phyloP scores from a whole-genome alignment of 2,113 vertebrate species.

The Leptodactylus fuscus region DNA sequence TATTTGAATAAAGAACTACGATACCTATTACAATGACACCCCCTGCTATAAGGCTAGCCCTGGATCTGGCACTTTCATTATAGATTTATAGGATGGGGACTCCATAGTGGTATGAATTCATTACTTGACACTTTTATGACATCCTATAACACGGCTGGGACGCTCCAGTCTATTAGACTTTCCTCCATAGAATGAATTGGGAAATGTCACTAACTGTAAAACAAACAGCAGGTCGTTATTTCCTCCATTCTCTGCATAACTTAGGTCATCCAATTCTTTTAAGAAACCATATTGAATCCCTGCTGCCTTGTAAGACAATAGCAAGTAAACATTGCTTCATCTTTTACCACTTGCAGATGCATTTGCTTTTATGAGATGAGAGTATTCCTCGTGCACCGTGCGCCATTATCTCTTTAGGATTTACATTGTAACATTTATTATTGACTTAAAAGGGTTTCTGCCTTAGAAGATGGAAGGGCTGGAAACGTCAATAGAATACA shows the following conservation, averaged over 20 bases:
- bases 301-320: neutral
- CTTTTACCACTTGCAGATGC: neutral
- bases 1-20: neutral
- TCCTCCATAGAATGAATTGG: neutral
- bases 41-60: neutral
- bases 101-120: slow-evolving; percentile 5
- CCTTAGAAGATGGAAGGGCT: no score
- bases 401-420: neutral
- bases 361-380: neutral
- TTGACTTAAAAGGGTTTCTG: neutral
- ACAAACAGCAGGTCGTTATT: slow-evolving; percentile 33
- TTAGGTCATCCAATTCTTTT: slow-evolving; percentile 31
- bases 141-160: slow-evolving; percentile 30
- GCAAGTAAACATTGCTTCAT: slow-evolving; percentile 20
- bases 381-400: neutral
- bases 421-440: neutral
- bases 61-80: slow-evolving; percentile 26
- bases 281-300: neutral
- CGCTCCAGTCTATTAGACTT: neutral
- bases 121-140: slow-evolving; percentile 38
- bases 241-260: slow-evolving; percentile 23
- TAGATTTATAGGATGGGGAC: slow-evolving; percentile 27
- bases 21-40: neutral
- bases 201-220: slow-evolving; percentile 35
- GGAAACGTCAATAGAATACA: no score